Conservation (phyloP, 2,888 invertebrate species). For the Leptinotarsa peninsularis region DNA sequence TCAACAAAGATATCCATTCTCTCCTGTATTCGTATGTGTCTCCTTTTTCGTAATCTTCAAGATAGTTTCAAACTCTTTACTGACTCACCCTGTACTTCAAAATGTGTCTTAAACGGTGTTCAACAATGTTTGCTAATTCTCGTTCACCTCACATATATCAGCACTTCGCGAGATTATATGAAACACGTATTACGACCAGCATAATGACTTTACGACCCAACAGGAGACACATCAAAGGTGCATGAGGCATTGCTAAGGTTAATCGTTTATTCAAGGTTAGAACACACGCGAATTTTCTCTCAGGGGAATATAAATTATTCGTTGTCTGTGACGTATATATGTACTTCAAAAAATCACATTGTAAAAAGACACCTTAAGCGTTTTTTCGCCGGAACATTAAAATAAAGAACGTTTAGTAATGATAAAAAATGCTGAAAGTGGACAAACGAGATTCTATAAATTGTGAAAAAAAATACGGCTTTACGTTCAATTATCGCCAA, state of each 20-base stretch:
- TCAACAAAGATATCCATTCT: no score
- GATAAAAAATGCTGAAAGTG: no score
- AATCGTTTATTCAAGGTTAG: constrained; percentile 37
- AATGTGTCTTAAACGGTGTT: not conserved
- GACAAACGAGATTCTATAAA: no score
- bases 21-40: no score
- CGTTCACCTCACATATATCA: not conserved
- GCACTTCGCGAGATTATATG: not conserved
- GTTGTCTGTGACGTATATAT: not conserved
- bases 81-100: not conserved
- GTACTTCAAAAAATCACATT: no score
- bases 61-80: no score
- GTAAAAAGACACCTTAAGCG: no score
- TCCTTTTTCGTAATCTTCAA: no score
- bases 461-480: no score
- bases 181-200: constrained; percentile 6
- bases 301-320: constrained; percentile 24
- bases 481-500: no score
- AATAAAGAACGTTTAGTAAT: no score
- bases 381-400: no score
- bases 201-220: constrained; percentile 10
- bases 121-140: not conserved
- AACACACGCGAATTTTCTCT: constrained; percentile 32
- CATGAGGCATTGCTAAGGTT: constrained; percentile 34
- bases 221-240: constrained; percentile 10